Conservation (phyloP, 2,888 invertebrate species). For the Cartodere bifasciata region DNA sequence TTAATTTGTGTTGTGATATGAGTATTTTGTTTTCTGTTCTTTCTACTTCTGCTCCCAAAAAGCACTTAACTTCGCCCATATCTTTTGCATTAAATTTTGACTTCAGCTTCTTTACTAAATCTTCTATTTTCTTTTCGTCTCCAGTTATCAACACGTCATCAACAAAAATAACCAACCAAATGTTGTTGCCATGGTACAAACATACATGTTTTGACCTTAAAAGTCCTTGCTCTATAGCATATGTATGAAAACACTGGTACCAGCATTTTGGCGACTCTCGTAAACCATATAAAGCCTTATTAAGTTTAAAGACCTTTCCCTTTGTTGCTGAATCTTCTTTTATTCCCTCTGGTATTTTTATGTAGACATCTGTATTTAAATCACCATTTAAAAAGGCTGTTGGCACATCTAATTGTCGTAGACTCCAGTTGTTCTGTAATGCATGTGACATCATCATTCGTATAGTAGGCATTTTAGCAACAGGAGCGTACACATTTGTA, state of each 20-base stretch:
- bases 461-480: slow-evolving; percentile 12
- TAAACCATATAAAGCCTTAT: too few species aligned
- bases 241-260: too few species aligned
- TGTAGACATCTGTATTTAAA: slow-evolving; percentile 5
- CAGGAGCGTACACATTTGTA: slow-evolving; percentile 15
- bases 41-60: slow-evolving; percentile 9
- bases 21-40: slow-evolving; percentile 3
- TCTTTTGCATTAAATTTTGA: slow-evolving; percentile 13
- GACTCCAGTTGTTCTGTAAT: slow-evolving; percentile 10
- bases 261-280: too few species aligned
- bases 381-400: slow-evolving; percentile 6
- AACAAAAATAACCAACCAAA: slow-evolving; percentile 1
- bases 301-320: too few species aligned
- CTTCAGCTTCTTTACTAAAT: slow-evolving; percentile 8
- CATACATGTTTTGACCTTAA: too few species aligned
- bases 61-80: slow-evolving; percentile 11
- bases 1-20: slow-evolving; percentile 11
- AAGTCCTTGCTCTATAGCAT: too few species aligned
- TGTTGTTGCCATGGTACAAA: neutral
- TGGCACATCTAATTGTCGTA: slow-evolving; percentile 13
- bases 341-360: neutral
- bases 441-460: slow-evolving; percentile 13
- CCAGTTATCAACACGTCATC: slow-evolving; percentile 3
- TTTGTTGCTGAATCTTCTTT: too few species aligned
- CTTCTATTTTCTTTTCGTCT: slow-evolving; percentile 5